phyloP scores from a whole-genome alignment of 2,797 vertebrate genomes.

The Pteronotus mesoamericanus region DNA sequence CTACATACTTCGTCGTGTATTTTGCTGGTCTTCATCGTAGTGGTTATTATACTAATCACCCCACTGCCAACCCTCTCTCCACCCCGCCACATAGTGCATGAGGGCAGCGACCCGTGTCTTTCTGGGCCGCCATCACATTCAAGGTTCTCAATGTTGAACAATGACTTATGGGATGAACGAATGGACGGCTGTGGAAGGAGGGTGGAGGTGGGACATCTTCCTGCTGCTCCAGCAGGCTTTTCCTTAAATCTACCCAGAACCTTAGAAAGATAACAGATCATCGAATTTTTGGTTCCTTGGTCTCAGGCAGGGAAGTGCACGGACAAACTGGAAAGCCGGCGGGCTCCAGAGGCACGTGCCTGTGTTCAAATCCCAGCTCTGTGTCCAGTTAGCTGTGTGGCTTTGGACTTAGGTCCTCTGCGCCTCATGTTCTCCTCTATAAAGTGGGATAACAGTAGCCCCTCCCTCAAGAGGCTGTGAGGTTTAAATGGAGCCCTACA shows the following conservation, averaged over 20 bases:
- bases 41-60: not conserved
- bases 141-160: not conserved
- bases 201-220: too few species aligned
- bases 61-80: too few species aligned
- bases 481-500: not conserved
- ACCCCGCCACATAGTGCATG: too few species aligned
- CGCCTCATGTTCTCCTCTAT: not conserved
- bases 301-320: not conserved
- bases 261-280: not conserved
- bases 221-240: not conserved
- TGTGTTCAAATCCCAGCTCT: not conserved
- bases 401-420: not conserved
- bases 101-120: not conserved
- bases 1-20: fast-evolving
- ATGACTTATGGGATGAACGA: not conserved
- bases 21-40: not conserved
- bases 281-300: not conserved
- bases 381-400: not conserved
- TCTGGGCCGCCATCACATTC: not conserved
- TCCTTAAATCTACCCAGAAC: not conserved
- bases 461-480: not conserved
- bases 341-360: not conserved
- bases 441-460: not conserved
- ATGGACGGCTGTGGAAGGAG: not conserved
- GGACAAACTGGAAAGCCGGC: not conserved